A percentile compares a stretch with the other conserved stretches of the same genome.
phyloP scores from a whole-genome alignment of 2,113 vertebrate species.

The Lepus americanus region DNA sequence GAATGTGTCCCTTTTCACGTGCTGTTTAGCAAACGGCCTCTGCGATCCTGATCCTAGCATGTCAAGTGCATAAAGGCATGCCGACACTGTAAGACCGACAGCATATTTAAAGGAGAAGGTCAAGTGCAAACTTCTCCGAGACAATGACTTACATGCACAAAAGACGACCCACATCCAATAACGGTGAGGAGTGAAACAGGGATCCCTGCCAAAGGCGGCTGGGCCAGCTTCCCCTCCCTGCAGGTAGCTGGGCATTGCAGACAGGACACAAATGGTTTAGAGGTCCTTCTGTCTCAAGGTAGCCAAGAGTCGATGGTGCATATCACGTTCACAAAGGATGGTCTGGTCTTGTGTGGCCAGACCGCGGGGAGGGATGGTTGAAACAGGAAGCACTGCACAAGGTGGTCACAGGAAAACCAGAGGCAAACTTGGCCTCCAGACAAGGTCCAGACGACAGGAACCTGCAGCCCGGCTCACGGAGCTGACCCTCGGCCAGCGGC shows the following conservation, averaged over 20 bases:
- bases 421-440: background rate
- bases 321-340: background rate
- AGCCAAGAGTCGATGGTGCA: slow-evolving; percentile 11
- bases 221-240: background rate
- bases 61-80: background rate
- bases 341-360: background rate
- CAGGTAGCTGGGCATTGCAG: background rate
- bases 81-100: background rate
- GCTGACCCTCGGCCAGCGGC: background rate
- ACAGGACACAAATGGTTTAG: background rate
- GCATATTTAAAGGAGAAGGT: background rate
- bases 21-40: slow-evolving; percentile 3
- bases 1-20: background rate
- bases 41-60: background rate
- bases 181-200: background rate
- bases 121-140: background rate
- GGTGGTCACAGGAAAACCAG: slow-evolving; percentile 56
- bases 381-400: slow-evolving; percentile 75
- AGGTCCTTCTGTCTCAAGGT: background rate
- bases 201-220: background rate
- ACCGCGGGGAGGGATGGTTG: background rate
- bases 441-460: background rate
- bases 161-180: background rate
- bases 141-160: background rate
- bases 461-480: background rate